phyloP scores from a whole-genome alignment of 2,113 vertebrate genomes.

The Callithrix jacchus region DNA sequence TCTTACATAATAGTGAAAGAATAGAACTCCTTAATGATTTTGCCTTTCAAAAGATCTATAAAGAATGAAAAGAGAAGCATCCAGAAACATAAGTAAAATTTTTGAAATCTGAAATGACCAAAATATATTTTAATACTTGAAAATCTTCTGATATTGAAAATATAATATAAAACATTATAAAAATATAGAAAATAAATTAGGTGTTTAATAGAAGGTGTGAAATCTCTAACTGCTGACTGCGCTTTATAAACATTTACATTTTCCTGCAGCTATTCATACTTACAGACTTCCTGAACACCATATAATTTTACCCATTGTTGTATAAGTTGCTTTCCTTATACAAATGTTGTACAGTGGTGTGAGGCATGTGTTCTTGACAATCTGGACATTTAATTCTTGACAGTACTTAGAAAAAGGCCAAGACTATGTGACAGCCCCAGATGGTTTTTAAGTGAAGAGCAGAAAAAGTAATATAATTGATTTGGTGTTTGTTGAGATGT shows the following conservation, averaged over 20 bases:
- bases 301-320: conserved; percentile 54
- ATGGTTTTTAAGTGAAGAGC: conserved; percentile 54
- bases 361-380: conserved; percentile 65
- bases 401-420: conserved; percentile 29
- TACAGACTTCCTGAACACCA: conserved; percentile 34
- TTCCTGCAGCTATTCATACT: conserved; percentile 12
- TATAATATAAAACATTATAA: not conserved
- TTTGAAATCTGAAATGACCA: conserved; percentile 30
- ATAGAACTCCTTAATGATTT: not conserved
- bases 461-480: conserved; percentile 72
- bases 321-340: conserved; percentile 18
- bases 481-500: conserved; percentile 71
- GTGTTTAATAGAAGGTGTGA: conserved; percentile 68
- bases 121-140: not conserved
- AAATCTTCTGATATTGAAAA: conserved; percentile 41
- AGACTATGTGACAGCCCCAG: conserved; percentile 65
- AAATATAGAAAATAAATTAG: conserved; percentile 63
- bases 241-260: conserved; percentile 73
- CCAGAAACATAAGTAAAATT: not conserved
- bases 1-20: not conserved
- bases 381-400: conserved; percentile 59
- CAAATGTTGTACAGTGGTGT: conserved; percentile 5
- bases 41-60: not conserved
- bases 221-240: conserved; percentile 49
- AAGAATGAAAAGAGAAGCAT: not conserved